Evolutionary conservation across 2,888 invertebrate species (phyloP), one percentile per base, ranked within the genome.

Genomic region (Prosapia bicincta): DNA sequence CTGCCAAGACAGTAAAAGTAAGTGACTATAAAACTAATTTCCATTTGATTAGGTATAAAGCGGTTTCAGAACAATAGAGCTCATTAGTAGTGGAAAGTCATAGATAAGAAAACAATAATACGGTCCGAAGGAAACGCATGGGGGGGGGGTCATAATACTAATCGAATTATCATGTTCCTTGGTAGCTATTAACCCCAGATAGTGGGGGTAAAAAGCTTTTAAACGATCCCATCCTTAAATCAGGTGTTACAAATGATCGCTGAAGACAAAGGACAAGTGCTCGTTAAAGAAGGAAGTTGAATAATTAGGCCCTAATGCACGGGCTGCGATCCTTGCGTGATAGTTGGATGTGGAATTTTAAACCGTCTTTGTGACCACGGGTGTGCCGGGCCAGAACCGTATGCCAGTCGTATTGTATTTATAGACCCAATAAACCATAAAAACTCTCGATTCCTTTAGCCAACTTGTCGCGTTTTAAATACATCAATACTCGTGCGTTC

Each of bases 81-180:
- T 54, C 54, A 54, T 54, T 54, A 54, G 54, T 54, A 20, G 54
- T 54, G 54, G 72, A 66, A 72, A 66, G 66, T 65, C 54, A 66
- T 72, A 65, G 71, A 26, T 25, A 65, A 65, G 24, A 72, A 65
- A 72, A 72, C 72, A 72, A 66, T 72, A 66, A 25, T n/a, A 66
- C 26, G 25, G 24, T 25, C 23, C 15, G 26, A 24, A 20, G 69
- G 65, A 69, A 54, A 65, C 20, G 26, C 1, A 43, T 43, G 69
- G 65, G 30, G 66, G 38, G 25, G 38, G 67, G 32, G 66, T 70
- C 70, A 70, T 78, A 79, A 78, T 79, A 77, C 76, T 79, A 79
- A 79, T 79, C 79, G 79, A 78, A 78, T 79, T 77, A 79, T 78
- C 78, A 75, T 79, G 79, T 79, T 74, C 78, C 73, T 10, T 38